These are phyloP conservation scores for Limnodromus scolopaceus DNA, from an alignment of 2,797 vertebrate genomes.

Conservation along the genomic window DNA sequence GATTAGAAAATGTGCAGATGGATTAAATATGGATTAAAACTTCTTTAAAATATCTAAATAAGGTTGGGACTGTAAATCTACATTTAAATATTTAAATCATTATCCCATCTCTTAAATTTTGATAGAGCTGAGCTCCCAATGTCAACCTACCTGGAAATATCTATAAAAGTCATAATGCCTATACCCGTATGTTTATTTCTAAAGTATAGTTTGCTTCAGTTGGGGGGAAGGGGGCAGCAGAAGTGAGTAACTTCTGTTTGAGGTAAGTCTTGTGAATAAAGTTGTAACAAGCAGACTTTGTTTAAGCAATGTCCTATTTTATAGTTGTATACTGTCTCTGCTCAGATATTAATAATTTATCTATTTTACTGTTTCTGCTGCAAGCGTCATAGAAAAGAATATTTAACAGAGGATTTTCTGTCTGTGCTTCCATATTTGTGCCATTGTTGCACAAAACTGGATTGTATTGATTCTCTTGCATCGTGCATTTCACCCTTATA, in stretches of 20 bases:
- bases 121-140: not conserved
- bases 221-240: accelerated
- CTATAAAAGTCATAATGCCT: not conserved
- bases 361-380: not conserved
- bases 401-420: not conserved
- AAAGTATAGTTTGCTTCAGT: not conserved
- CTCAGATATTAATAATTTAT: not conserved
- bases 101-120: not conserved
- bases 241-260: not conserved
- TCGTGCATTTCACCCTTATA: not conserved
- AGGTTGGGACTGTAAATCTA: not conserved
- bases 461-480: not conserved
- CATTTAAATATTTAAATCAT: not conserved
- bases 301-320: not conserved
- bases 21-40: not conserved
- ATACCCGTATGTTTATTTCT: not conserved
- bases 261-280: not conserved
- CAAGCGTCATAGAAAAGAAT: not conserved
- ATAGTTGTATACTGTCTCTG: not conserved
- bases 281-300: not conserved
- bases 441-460: not conserved
- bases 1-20: not conserved
- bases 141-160: not conserved
- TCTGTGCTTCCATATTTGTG: not conserved
- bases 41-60: not conserved